phyloP scores from a whole-genome alignment of 1,140 invertebrate genomes.

The Bombyx mandarina region DNA sequence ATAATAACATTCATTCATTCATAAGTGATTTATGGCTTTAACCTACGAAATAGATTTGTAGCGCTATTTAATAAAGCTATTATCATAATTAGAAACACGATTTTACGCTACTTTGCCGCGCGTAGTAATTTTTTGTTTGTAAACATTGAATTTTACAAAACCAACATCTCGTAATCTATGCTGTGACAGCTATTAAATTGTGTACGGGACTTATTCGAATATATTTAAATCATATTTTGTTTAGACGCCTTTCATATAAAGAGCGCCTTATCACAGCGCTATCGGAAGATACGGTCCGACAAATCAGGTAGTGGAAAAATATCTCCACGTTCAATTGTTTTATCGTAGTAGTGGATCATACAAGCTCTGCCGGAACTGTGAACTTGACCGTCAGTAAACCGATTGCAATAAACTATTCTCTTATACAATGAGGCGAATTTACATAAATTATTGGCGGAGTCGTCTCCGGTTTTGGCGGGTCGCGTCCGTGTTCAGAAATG shows the following conservation, averaged over 20 bases:
- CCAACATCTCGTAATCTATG: no score
- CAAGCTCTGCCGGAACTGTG: slow-evolving; percentile 48
- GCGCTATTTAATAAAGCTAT: slow-evolving; percentile 59
- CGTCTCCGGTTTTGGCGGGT: slow-evolving; percentile 25
- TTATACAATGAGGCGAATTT: slow-evolving; percentile 64
- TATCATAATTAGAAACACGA: slow-evolving; percentile 67
- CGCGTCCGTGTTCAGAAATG: slow-evolving; percentile 37
- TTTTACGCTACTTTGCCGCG: slow-evolving; percentile 49
- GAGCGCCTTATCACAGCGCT: no score
- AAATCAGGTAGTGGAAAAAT: background rate
- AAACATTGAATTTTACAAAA: slow-evolving; percentile 20
- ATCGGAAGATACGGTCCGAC: no score
- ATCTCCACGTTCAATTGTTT: background rate
- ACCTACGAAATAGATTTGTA: slow-evolving; percentile 65
- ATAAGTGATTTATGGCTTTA: slow-evolving; percentile 62
- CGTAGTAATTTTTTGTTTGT: slow-evolving; percentile 56
- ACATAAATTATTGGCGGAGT: slow-evolving; percentile 66
- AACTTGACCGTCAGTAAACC: slow-evolving; percentile 64
- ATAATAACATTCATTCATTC: slow-evolving; percentile 63
- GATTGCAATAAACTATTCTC: slow-evolving; percentile 58
- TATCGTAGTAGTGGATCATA: slow-evolving; percentile 27
- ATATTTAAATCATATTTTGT: no score
- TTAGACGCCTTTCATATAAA: no score
- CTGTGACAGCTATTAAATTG: no score
- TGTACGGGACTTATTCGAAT: no score